Base-by-base conservation (phyloP, 2,113 vertebrate species). In the Neodontobutis hainanensis region DNA sequence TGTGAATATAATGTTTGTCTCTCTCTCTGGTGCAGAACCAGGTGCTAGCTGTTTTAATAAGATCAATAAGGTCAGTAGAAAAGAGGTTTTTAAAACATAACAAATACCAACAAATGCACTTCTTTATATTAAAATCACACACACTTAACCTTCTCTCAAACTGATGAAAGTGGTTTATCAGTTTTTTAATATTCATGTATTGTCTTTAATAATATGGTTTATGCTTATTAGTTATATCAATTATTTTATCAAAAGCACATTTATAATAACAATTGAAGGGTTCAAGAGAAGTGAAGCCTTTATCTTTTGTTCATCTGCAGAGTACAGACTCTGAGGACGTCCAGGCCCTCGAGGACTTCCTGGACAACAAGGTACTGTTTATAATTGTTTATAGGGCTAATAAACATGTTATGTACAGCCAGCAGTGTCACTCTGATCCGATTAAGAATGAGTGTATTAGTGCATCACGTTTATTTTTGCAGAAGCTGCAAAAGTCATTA, bases 281-380 rank as follows among this genome's bases (percentile, higher is more conserved):
- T 4, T 5, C 15, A 3, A 42, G 10, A 27, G 9, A 47, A 16
- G 7, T 57, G 62, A 52, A 73, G 65, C 14, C 19, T 50, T 7
- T 11, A 36, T 8, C 8, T 68, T 34, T 12, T 43, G 0, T 68
- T 61, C 1, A 50, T 67, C 1, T 61, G 42, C 71, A 81, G 79
- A 40, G 8, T 62, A 16, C 19, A 35, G 49, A 36, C 36, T 0
- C 3, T 50, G 4, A 64, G 71, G 71, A 61, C 53, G 61, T 53
- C 35, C n/a, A 53, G 65, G 55, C 36, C 55, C 55, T 58, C 38
- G 55, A 58, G 55, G 38, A 40, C 10, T 58, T 58, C 9, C 36
- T 58, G 56, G 73, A 49, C 53, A 88, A 88, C 36, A 0, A 84
- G 85, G 90, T 92, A 85, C 6, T 53, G 4, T 59, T n/a, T n/a